Evolutionary conservation across 23 tunicate genomes (phyloP).

Genomic region (Clavelina lepadiformis): DNA sequence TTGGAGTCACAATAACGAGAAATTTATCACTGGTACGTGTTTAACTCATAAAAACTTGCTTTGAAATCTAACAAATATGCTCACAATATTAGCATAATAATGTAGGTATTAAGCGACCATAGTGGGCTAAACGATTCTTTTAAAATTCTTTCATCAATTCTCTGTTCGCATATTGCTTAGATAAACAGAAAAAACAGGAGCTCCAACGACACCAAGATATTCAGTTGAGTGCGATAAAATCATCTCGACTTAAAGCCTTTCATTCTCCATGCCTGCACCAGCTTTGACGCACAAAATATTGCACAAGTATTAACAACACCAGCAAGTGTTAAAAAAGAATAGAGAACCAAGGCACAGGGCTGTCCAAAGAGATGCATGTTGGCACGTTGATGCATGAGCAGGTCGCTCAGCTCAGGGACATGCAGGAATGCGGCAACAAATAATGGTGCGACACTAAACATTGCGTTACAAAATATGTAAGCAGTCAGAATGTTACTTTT

Average conservation of each 20-base stretch:
- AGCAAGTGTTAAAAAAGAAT: background rate
- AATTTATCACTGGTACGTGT: no score
- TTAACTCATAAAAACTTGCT: no score
- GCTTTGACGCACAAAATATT: slow-evolving; percentile 3
- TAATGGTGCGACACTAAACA: slow-evolving; percentile 10
- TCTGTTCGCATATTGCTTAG: no score
- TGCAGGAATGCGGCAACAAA: slow-evolving; percentile 8
- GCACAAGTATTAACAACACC: background rate
- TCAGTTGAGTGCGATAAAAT: no score
- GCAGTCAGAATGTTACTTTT: background rate
- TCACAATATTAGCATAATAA: no score
- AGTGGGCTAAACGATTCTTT: no score
- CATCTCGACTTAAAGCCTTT: slow-evolving; percentile 13
- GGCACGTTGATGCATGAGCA: background rate
- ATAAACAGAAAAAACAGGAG: no score
- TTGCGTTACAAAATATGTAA: background rate
- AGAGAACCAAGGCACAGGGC: slow-evolving; percentile 2
- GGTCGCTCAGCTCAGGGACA: background rate
- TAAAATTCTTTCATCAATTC: no score
- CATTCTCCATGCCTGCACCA: slow-evolving; percentile 11
- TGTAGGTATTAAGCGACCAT: no score
- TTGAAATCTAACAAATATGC: no score
- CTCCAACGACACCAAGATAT: no score
- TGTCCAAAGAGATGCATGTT: slow-evolving; percentile 15
- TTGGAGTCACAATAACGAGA: no score